Evolutionary conservation across 2,888 invertebrate species (phyloP), one percentile per base, ranked within the genome.

Genomic region (Amblyteles armatorius): DNA sequence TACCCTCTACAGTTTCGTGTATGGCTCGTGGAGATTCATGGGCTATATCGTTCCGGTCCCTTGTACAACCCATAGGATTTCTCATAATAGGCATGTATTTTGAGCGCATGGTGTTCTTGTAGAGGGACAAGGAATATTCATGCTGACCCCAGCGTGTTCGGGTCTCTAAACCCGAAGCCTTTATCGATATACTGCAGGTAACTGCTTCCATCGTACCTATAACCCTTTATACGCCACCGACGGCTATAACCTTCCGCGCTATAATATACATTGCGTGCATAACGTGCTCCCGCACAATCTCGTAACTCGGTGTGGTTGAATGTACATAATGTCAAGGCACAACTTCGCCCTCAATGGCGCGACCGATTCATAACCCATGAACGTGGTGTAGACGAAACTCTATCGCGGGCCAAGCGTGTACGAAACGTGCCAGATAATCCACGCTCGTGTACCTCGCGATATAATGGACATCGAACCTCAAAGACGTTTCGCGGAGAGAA

Each of bases 351-450:
- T 73, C 73, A 79, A 87, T 86, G 72, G 76, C 72, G 67, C 74
- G 16, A 73, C 69, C 65, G 79, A 86, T 84, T 77, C 81, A 86
- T 84, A 86, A 82, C 79, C 81, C 78, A 77, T 73, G 82, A 52
- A 60, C 63, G 55, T 83, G 63, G 68, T 48, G 60, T 22, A 73
- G 63, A 69, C 77, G 63, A 22, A 60, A 50, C 19, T 29, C 22
- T 55, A 77, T 67, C 44, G 57, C 65, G n/a, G 67, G 55, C 81
- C 68, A 16, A 57, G 78, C 57, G 57, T 57, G 9, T 63, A 11
- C 26, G 19, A 33, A 76, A 82, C 65, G 19, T 33, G 71, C 60
- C 19, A 68, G 80, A 44, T 44, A 48, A 9, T n/a, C n/a, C 40
- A 50, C 44, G 36, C 40, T 52, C 44, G 63, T 55, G 36, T 48